Conservation (phyloP, 1,140 invertebrate genomes). For the Metopolophium dirhodum region DNA sequence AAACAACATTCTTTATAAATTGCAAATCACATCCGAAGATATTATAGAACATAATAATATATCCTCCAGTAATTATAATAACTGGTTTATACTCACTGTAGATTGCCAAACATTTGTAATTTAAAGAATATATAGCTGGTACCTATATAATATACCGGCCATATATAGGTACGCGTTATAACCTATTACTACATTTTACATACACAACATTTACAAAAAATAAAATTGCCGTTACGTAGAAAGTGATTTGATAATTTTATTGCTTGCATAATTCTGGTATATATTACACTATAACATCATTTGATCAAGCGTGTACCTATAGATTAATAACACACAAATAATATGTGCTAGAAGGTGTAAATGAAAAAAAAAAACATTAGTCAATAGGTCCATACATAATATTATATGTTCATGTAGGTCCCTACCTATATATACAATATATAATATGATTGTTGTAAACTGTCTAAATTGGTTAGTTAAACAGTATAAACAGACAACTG, state of each 20-base stretch:
- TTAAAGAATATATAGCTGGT: neutral
- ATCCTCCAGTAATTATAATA: neutral
- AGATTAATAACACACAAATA: neutral
- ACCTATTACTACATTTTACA: neutral
- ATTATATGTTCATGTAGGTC: neutral
- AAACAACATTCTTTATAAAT: conserved; percentile 32
- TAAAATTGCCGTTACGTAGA: neutral
- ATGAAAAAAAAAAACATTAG: neutral
- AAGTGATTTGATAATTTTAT: neutral
- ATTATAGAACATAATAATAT: neutral
- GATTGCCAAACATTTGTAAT: neutral
- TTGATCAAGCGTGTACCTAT: neutral
- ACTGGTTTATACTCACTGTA: neutral
- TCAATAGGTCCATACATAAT: neutral
- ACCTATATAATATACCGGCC: neutral
- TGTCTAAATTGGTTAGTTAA: neutral
- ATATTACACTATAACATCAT: conserved; percentile 5
- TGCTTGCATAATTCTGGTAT: neutral
- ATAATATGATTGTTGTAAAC: neutral
- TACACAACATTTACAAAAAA: neutral
- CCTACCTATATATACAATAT: too few species aligned
- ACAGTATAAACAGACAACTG: neutral
- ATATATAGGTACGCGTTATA: neutral
- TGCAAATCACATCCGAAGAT: neutral
- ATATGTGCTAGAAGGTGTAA: neutral